Conservation (phyloP, 1,140 invertebrate species). For the Drosophila eugracilis region DNA sequence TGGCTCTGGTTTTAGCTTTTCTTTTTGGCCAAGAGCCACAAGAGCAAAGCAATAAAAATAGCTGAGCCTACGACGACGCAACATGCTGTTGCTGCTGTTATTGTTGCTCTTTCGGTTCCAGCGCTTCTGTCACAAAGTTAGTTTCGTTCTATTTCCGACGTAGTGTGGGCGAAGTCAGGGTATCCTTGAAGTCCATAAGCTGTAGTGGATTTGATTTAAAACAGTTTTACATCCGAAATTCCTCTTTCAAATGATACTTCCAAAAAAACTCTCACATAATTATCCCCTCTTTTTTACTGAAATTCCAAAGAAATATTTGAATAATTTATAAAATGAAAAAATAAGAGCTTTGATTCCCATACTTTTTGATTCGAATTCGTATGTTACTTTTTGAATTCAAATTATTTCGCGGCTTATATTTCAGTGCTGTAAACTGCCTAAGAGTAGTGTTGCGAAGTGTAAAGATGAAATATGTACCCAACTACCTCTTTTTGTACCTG, state of each 20-base stretch:
- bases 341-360: no score
- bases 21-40: slow-evolving; percentile 17
- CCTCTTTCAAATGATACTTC: no score
- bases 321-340: no score
- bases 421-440: not conserved
- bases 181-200: no score
- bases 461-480: not conserved
- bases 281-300: no score
- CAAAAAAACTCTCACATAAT: no score
- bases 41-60: slow-evolving; percentile 45
- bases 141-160: no score
- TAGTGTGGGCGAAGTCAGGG: no score
- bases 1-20: slow-evolving; percentile 13
- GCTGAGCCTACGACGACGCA: slow-evolving; percentile 30
- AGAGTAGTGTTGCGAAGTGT: slow-evolving; percentile 2
- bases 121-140: no score
- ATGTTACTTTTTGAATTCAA: slow-evolving; percentile 40
- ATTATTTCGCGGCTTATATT: not conserved
- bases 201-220: slow-evolving; percentile 38
- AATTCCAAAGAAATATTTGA: not conserved
- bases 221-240: not conserved
- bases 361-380: not conserved
- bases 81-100: slow-evolving; percentile 3
- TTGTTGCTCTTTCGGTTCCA: slow-evolving; percentile 6
- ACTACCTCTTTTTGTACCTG: not conserved